A percentile compares a stretch with the other conserved stretches of the same genome.
Evolutionary conservation across 2,113 vertebrate genomes (phyloP).

Genomic region (Psilopsiagon aymara): DNA sequence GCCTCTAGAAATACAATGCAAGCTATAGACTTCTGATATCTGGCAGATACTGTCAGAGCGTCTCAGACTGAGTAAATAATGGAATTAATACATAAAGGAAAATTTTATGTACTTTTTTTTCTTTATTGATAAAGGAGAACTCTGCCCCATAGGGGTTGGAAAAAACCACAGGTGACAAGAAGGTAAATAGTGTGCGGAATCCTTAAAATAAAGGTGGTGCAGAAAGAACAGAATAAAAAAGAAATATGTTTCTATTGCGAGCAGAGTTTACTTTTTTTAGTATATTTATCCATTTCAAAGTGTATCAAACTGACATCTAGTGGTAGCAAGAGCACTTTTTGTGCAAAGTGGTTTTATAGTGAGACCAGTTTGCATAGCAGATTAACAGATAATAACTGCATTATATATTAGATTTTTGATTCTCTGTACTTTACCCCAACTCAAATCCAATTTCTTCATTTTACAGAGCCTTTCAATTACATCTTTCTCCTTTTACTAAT

Average conservation of each 20-base stretch:
- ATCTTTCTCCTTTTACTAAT: neutral
- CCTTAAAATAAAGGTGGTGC: neutral
- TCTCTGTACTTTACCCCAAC: neutral
- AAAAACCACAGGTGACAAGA: neutral
- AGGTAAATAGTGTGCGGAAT: neutral
- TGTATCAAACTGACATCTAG: slow-evolving; percentile 65
- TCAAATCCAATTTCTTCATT: neutral
- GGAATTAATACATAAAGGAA: neutral
- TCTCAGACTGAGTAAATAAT: neutral
- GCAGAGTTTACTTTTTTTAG: neutral
- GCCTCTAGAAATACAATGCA: neutral
- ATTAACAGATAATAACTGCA: neutral
- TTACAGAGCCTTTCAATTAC: neutral
- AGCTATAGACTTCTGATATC: neutral
- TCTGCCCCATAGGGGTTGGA: neutral
- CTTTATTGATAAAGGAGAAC: neutral
- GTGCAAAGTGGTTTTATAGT: neutral
- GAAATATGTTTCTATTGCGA: neutral
- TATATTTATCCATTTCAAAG: neutral
- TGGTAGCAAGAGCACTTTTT: neutral
- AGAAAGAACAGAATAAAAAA: neutral
- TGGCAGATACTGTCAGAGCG: neutral
- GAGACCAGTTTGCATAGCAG: neutral
- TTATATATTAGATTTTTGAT: neutral
- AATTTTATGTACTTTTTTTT: neutral